These are phyloP conservation scores for Amphimedon queenslandica DNA, from an alignment of 37 sponge, comb jelly and placozoan genomes.

Conservation along the genomic window DNA sequence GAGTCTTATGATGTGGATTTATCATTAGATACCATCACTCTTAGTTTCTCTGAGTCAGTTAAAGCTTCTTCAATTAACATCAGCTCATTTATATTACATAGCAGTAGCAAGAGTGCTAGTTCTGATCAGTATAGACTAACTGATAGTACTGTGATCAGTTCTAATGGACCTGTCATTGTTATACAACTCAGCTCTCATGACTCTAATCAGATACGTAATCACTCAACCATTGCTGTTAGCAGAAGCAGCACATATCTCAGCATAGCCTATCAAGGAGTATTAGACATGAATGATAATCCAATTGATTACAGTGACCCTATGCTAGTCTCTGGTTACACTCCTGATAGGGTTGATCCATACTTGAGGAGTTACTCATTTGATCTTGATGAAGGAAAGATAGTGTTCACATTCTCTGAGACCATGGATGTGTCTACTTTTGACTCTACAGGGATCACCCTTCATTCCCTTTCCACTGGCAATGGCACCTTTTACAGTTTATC, in stretches of 20 bases:
- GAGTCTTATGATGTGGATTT: slow-evolving; percentile 65
- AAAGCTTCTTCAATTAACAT: slow-evolving; percentile 48
- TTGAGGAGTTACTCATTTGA: slow-evolving; percentile 57
- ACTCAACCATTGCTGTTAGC: slow-evolving; percentile 59
- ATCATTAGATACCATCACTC: slow-evolving; percentile 41
- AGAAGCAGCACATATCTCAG: slow-evolving; percentile 45
- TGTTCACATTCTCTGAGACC: slow-evolving; percentile 73
- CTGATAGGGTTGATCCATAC: slow-evolving; percentile 17
- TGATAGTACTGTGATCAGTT: slow-evolving; percentile 49
- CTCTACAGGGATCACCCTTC: slow-evolving; percentile 33
- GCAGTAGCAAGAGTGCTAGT: neutral
- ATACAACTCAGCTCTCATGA: slow-evolving; percentile 46
- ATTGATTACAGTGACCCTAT: neutral
- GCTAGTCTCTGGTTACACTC: neutral
- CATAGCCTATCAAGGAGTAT: slow-evolving; percentile 19
- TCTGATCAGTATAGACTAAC: slow-evolving; percentile 51
- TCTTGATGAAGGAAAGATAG: slow-evolving; percentile 59
- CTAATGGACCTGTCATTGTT: slow-evolving; percentile 50
- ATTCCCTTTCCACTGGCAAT: slow-evolving; percentile 23
- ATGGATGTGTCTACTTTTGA: slow-evolving; percentile 69
- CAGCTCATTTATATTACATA: slow-evolving; percentile 26
- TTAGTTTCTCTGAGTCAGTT: slow-evolving; percentile 84
- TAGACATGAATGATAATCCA: slow-evolving; percentile 69
- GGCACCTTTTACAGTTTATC: slow-evolving; percentile 13
- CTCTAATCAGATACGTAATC: slow-evolving; percentile 67